Evolutionary conservation across 1,140 invertebrate genomes (phyloP), one percentile per base, ranked within the genome.

Genomic region (Babylonia areolata): DNA sequence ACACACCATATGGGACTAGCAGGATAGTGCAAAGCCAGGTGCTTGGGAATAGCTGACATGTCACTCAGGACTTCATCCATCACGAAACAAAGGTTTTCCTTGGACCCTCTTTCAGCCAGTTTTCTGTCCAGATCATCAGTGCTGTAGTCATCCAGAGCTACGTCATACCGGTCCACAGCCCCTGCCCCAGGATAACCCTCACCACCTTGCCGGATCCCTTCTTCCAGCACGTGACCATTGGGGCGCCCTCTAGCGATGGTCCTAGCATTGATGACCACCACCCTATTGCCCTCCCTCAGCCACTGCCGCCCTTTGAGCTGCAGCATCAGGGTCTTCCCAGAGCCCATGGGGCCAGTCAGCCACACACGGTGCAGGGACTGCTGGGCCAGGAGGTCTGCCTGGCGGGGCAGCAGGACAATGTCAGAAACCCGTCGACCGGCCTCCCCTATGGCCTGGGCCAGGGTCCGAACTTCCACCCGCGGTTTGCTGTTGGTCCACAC

Each of bases 251-350:
- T 58, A 6, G 46, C 54, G 1, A 33, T 69, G 15, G 81, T 83
- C 37, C 81, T 35, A 15, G 71, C 37, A 58, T 83, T 83, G 54
- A 83, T 51, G 0, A 83, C 54, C 35, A 83, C 58, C 37, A 83
- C 81, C 81, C 81, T 64, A 37, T 37, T 58, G 58, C 81, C 81
- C 2, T 83, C 20, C 81, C 35, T 20, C 35, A 71, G 3, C 81
- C 81, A 83, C 81, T 83, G 81, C 1, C 81, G 81, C 6, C 81
- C 81, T 40, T 83, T 83, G 58, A 83, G 81, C 58, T 83, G 81
- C 81, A 83, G 81, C 31, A 83, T 35, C 6, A 83, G 81, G 5
- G 81, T 83, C 35, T 83, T 83, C 0, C 81, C 81, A 17, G 81
- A 83, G 9, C 81, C 81, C 81, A 83, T 71, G 33, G 54, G 58